Percentiles rank a stretch among this genome's conserved stretches.
phyloP scores from a whole-genome alignment of 2,797 vertebrate genomes.

The Girardinus metallicus region DNA sequence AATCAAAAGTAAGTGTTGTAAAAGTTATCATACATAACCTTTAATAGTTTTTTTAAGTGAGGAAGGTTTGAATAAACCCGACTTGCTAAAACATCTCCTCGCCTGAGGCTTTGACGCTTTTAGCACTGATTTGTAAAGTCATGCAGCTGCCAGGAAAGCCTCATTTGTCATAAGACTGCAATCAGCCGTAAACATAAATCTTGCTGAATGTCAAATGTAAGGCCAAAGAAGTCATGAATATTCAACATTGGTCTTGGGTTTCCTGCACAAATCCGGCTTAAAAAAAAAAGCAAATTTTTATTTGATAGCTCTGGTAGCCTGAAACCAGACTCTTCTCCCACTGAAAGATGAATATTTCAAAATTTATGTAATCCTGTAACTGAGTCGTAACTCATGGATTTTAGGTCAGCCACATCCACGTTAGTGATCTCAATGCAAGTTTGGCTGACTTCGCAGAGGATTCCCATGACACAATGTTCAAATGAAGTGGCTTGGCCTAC shows the following conservation, averaged over 20 bases:
- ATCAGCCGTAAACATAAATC: constrained; percentile 51
- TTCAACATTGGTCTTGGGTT: constrained; percentile 44
- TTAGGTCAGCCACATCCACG: constrained; percentile 56
- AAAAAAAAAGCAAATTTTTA: constrained; percentile 30
- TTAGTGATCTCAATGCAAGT: constrained; percentile 32
- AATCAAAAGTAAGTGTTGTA: background rate
- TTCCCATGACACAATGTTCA: constrained; percentile 30
- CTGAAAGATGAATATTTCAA: constrained; percentile 45
- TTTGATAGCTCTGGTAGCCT: constrained; percentile 41
- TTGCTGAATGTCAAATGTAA: constrained; percentile 38
- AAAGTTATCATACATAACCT: background rate
- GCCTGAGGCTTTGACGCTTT: constrained; percentile 28
- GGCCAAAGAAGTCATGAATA: constrained; percentile 46
- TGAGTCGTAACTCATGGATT: constrained; percentile 54
- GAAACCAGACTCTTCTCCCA: constrained; percentile 45
- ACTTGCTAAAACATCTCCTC: constrained; percentile 38
- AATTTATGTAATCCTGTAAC: constrained; percentile 48
- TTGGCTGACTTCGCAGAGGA: constrained; percentile 24
- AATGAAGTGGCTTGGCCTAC: background rate
- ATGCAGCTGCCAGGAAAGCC: constrained; percentile 46
- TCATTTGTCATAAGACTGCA: constrained; percentile 55
- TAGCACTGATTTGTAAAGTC: constrained; percentile 50
- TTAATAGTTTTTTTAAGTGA: background rate
- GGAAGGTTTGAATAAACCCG: constrained; percentile 14
- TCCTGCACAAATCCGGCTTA: constrained; percentile 23